Percentiles rank a stretch among this genome's conserved stretches.
phyloP scores from a whole-genome alignment of 92 coral and sea anemone species.

The Pocillopora grandis region DNA sequence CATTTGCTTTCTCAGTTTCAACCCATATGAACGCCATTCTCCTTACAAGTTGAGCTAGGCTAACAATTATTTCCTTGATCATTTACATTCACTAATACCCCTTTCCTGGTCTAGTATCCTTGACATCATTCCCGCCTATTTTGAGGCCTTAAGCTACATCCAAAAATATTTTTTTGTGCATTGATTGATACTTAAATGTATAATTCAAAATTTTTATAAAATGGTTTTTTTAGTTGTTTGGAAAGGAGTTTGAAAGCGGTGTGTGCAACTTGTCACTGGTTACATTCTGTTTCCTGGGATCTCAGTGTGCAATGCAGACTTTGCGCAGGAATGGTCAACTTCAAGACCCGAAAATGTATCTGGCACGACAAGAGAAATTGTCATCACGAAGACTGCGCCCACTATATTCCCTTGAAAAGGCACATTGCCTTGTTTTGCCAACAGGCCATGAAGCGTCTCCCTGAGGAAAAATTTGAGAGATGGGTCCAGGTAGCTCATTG shows the following conservation, averaged over 20 bases:
- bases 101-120: no score
- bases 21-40: background rate
- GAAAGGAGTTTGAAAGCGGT: background rate
- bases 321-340: constrained; percentile 12
- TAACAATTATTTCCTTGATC: no score
- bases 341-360: constrained; percentile 2
- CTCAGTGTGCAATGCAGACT: constrained; percentile 13
- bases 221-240: background rate
- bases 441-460: background rate
- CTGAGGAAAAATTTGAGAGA: background rate
- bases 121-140: no score
- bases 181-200: no score
- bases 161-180: no score
- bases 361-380: constrained; percentile 29
- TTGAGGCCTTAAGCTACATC: no score
- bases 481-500: background rate
- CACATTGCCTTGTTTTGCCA: background rate
- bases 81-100: no score
- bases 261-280: constrained; percentile 22
- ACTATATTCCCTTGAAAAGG: constrained; percentile 23
- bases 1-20: background rate
- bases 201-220: background rate
- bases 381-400: constrained; percentile 32
- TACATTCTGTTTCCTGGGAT: constrained; percentile 11
- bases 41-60: no score